Percentiles rank a stretch among this genome's conserved stretches.
These are phyloP conservation scores for Parazoanthus atlanticus DNA, from an alignment of 92 coral and sea anemone species.

Conservation along the genomic window DNA sequence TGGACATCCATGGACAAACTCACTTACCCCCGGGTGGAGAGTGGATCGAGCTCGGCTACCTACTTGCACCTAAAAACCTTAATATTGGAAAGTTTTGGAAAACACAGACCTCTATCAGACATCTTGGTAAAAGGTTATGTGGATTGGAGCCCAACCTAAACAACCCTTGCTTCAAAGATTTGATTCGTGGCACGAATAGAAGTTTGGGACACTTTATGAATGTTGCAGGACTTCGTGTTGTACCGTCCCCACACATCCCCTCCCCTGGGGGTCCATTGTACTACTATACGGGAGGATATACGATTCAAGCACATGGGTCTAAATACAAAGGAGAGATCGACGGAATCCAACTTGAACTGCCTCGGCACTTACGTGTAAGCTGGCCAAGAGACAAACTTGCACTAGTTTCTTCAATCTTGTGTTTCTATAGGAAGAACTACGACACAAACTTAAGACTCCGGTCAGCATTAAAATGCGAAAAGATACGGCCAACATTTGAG, in stretches of 20 bases:
- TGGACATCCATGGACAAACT: conserved; percentile 44
- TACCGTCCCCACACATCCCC: conserved; percentile 3
- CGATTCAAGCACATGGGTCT: conserved; percentile 1
- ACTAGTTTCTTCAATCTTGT: not conserved
- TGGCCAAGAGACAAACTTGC: conserved; percentile 14
- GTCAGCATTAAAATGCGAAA: not conserved
- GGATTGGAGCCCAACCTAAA: not conserved
- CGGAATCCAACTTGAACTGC: conserved; percentile 3
- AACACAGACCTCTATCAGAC: not conserved
- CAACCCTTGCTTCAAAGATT: conserved; percentile 37
- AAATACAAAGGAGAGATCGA: not conserved
- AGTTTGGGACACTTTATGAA: conserved; percentile 28
- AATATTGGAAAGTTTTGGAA: conserved; percentile 24
- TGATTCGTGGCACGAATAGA: conserved; percentile 33
- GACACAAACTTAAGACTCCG: not conserved
- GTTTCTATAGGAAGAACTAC: conserved; percentile 4
- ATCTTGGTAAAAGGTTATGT: conserved; percentile 14
- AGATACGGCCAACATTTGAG: conserved; percentile 12
- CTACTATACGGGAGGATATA: conserved; percentile 2
- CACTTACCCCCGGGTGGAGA: conserved; percentile 1
- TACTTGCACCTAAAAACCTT: not conserved
- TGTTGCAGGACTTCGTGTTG: not conserved
- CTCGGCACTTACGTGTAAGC: conserved; percentile 4
- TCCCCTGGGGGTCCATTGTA: not conserved
- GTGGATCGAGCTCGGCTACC: conserved; percentile 38